A percentile compares a stretch with the other conserved stretches of the same genome.
These are phyloP conservation scores for Petrophora chlorosata DNA, from an alignment of 2,888 invertebrate species.

Conservation along the genomic window DNA sequence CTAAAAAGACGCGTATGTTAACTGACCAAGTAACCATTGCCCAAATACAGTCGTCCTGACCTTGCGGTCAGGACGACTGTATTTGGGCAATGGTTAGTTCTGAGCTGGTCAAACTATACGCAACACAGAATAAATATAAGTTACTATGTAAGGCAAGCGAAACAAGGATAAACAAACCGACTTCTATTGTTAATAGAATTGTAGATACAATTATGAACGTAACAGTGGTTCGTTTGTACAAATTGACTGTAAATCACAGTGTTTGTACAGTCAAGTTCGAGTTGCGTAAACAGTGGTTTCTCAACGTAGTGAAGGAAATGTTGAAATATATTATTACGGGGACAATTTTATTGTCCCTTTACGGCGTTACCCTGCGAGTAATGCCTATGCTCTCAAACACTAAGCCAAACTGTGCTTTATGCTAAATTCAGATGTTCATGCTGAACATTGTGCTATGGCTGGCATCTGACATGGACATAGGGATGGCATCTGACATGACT, in stretches of 20 bases:
- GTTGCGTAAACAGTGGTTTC: slow-evolving; percentile 3
- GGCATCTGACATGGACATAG: no score
- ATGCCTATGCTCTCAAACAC: no score
- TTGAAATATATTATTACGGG: not conserved
- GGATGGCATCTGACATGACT: no score
- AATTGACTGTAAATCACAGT: slow-evolving; percentile 21
- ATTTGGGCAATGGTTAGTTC: no score
- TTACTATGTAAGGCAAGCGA: slow-evolving; percentile 9
- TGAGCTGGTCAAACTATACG: no score
- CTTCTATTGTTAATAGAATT: slow-evolving; percentile 26
- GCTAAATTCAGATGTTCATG: no score
- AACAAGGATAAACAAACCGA: slow-evolving; percentile 29
- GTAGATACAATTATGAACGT: slow-evolving; percentile 22
- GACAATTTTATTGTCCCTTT: no score
- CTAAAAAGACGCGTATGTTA: slow-evolving; percentile 20
- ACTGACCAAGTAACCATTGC: slow-evolving; percentile 25
- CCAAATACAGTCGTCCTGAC: slow-evolving; percentile 14
- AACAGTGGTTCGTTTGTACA: slow-evolving; percentile 25
- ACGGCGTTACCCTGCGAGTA: no score
- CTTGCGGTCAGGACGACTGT: no score
- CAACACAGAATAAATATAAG: slow-evolving; percentile 1
- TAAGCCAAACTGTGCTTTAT: no score
- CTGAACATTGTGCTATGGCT: no score
- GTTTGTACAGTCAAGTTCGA: slow-evolving; percentile 18
- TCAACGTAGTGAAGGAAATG: not conserved